Conservation (phyloP, 2,113 vertebrate species). For the Zosterops lateralis region DNA sequence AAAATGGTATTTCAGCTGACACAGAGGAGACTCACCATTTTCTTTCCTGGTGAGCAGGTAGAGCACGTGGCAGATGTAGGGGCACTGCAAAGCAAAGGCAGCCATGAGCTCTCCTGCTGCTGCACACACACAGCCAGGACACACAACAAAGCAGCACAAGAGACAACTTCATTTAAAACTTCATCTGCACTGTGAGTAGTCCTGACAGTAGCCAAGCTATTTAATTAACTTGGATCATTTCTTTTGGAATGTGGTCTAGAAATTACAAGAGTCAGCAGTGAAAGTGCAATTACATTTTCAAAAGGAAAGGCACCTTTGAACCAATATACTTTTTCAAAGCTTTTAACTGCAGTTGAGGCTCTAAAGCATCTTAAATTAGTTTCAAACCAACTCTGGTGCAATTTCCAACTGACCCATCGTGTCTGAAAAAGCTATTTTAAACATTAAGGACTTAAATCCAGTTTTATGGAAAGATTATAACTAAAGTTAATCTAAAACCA, state of each 20-base stretch:
- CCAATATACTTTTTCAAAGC: neutral
- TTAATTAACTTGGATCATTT: neutral
- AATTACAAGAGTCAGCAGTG: neutral
- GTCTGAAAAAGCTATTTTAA: neutral
- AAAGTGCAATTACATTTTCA: neutral
- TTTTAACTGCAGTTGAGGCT: neutral
- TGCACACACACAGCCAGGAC: neutral
- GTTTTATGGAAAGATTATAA: neutral
- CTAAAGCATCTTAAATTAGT: neutral
- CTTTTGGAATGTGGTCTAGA: neutral
- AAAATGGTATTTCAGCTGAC: neutral
- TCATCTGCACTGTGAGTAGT: neutral
- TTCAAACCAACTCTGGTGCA: neutral
- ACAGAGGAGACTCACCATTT: slow-evolving; percentile 78
- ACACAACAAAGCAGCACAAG: neutral
- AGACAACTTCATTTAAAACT: neutral
- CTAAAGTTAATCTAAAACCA: neutral
- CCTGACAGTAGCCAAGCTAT: neutral
- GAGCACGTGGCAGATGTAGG: slow-evolving; percentile 85
- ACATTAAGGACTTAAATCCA: neutral
- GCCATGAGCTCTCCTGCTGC: neutral
- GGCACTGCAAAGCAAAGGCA: slow-evolving; percentile 80
- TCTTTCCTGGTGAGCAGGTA: slow-evolving; percentile 90
- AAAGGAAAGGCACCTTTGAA: neutral
- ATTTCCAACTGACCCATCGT: neutral